Evolutionary conservation across 1,140 invertebrate genomes (phyloP).

Genomic region (Halyomorpha halys): DNA sequence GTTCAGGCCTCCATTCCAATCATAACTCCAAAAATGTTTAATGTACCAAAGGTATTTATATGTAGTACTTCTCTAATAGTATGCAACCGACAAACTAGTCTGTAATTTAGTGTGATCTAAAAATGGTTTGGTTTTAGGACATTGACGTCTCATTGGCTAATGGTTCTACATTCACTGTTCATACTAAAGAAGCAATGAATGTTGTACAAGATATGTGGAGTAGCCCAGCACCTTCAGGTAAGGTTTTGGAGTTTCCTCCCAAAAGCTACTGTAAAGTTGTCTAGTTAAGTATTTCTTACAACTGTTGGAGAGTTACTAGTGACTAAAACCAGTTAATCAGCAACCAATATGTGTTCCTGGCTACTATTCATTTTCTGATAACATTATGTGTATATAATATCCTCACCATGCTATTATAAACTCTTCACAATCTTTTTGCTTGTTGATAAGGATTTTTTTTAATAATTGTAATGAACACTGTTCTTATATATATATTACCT

Average conservation of each 20-base stretch:
- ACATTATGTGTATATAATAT: too few species aligned
- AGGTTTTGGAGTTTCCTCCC: neutral
- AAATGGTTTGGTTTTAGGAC: neutral
- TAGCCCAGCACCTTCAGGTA: slow-evolving; percentile 27
- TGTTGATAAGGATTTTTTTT: too few species aligned
- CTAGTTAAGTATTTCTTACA: too few species aligned
- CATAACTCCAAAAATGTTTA: neutral
- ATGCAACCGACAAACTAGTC: neutral
- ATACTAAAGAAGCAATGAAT: slow-evolving; percentile 32
- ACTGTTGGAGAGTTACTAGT: too few species aligned
- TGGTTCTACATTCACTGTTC: slow-evolving; percentile 26
- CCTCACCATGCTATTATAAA: too few species aligned
- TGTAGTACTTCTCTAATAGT: neutral
- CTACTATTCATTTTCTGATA: too few species aligned
- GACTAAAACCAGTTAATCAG: too few species aligned
- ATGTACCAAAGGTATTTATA: neutral
- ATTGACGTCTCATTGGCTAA: neutral
- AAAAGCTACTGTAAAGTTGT: too few species aligned
- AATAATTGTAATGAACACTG: too few species aligned
- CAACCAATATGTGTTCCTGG: too few species aligned
- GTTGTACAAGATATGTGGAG: slow-evolving; percentile 32
- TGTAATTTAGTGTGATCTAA: neutral
- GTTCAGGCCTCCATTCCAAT: slow-evolving; percentile 2
- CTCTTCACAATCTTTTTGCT: too few species aligned
- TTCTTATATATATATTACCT: too few species aligned